A percentile compares a stretch with the other conserved stretches of the same genome.
Evolutionary conservation across 2,113 vertebrate species (phyloP).

Genomic region (Pandion haliaetus): DNA sequence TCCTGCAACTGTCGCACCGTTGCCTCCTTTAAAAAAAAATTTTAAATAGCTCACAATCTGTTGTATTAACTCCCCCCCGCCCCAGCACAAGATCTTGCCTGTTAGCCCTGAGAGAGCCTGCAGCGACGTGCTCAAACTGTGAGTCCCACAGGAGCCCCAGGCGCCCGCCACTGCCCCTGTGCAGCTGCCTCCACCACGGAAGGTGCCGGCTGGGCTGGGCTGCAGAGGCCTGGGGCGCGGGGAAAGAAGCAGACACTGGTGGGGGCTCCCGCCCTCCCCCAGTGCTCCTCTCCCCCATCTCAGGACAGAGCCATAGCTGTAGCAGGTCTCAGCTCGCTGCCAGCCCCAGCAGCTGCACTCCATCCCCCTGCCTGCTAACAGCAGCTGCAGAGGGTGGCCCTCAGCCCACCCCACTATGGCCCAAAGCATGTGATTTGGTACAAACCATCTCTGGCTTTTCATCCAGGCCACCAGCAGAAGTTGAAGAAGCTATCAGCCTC

Average conservation of each 20-base stretch:
- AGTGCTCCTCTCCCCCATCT: neutral
- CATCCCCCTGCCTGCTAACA: rapidly evolving
- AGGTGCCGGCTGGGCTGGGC: rapidly evolving
- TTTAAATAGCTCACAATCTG: neutral
- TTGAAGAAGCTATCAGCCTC: neutral
- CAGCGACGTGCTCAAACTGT: rapidly evolving
- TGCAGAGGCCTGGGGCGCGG: too few relatives aligned
- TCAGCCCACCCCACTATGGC: too few relatives aligned
- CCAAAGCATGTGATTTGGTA: neutral
- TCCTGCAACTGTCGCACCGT: neutral
- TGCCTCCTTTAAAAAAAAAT: neutral
- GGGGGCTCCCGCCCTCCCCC: neutral
- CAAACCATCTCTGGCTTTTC: neutral
- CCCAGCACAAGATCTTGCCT: too few relatives aligned
- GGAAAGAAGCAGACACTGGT: rapidly evolving
- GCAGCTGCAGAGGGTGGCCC: rapidly evolving
- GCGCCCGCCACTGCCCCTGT: rapidly evolving
- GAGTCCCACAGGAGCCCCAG: neutral
- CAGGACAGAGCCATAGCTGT: rapidly evolving
- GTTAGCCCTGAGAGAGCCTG: neutral
- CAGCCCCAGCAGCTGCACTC: neutral
- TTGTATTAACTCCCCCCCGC: neutral
- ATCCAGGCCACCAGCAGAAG: neutral
- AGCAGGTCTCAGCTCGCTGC: neutral
- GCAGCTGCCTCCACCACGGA: rapidly evolving